phyloP scores from a whole-genome alignment of 2,113 vertebrate genomes.

The Tragulus kanchil region DNA sequence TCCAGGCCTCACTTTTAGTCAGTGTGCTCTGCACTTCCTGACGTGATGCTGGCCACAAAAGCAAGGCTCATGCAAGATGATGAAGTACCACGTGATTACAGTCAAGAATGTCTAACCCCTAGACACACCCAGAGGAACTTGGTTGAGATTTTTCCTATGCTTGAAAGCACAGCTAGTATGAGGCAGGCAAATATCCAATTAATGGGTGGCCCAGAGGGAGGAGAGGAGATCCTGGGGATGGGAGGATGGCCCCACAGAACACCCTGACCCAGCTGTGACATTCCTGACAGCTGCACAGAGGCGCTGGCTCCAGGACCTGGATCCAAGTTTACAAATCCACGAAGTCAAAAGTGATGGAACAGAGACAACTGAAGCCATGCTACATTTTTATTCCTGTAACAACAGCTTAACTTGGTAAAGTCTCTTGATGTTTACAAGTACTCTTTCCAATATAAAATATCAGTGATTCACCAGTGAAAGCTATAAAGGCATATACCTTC shows the following conservation, averaged over 20 bases:
- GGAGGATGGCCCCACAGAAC: not conserved
- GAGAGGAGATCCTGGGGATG: not conserved
- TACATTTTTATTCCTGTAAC: not conserved
- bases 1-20: not conserved
- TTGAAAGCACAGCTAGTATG: not conserved
- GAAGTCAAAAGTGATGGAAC: constrained; percentile 51
- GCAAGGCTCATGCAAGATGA: not conserved
- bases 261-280: not conserved
- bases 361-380: not conserved
- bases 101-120: constrained; percentile 19
- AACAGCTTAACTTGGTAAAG: not conserved
- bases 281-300: constrained; percentile 38
- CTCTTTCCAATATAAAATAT: not conserved
- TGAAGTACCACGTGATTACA: not conserved
- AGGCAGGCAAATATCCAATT: not conserved
- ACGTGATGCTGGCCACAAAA: not conserved
- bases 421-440: constrained; percentile 37
- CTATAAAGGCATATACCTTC: not conserved
- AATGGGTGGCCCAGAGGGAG: not conserved
- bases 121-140: not conserved
- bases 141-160: not conserved
- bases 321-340: constrained; percentile 61
- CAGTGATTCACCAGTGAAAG: constrained; percentile 15
- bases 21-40: not conserved
- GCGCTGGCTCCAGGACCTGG: not conserved